Evolutionary conservation across 2,888 invertebrate species (phyloP), one percentile per base, ranked within the genome.

Genomic region (Diarsia mendica): DNA sequence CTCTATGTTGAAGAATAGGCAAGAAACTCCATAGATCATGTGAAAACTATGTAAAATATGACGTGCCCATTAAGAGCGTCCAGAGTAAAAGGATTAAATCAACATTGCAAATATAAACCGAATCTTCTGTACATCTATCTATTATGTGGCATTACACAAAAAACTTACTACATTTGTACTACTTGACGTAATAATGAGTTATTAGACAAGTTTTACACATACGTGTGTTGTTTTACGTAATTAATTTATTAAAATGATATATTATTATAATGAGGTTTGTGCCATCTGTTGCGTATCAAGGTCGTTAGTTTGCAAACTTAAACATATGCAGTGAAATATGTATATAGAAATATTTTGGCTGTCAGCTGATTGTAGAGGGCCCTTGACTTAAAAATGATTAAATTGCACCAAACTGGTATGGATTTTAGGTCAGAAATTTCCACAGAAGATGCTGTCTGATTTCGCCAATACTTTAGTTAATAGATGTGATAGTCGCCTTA

Each of bases 211-310:
- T 67, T 67, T 49, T 70, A 79, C 75, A 79, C 73, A 72, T 55
- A 63, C 67, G 23, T 60, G 15, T 81, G 67, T 66, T 67, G 49
- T 67, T 65, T 61, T 76, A 49, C 53, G 75, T 79, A 77, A 84
- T 75, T 71, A 48, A 72, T 77, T 69, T 71, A 66, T 73, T 63
- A 58, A 77, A 77, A 72, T 74, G 51, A 60, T 63, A n/a, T 39
- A 39, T 39, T 58, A 75, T 60, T 53, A 53, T 76, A 72, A 69
- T 84, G 53, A 75, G 18, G 53, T 33, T 60, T 75, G 51, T 67
- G 73, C 65, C 75, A 83, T 79, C 66, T 75, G 79, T 80, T 84
- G 80, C 76, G 80, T 65, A 84, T 74, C 83, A 86, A 86, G 86
- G 86, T 77, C 80, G 20, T 44, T n/a, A 18, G 28, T 77, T 82